Conservation (phyloP, 1,140 invertebrate species). For the Musca domestica region DNA sequence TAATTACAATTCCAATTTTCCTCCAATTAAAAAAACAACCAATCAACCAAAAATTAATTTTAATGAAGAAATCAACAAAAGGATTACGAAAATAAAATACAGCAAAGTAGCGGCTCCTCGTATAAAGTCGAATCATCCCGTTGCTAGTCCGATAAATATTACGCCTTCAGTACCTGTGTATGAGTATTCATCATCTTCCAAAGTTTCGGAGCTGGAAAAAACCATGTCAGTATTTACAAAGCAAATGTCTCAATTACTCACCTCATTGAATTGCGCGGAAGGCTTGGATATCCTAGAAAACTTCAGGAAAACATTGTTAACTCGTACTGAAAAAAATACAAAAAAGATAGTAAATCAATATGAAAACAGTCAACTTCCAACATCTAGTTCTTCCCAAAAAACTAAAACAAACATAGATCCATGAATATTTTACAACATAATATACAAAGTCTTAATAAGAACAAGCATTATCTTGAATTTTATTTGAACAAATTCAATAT, state of each 20-base stretch:
- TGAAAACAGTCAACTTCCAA: too few relatives aligned
- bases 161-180: background rate
- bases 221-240: background rate
- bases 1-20: background rate
- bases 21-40: background rate
- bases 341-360: too few relatives aligned
- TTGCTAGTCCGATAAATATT: background rate
- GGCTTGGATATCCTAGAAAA: background rate
- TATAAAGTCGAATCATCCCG: background rate
- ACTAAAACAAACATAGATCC: too few relatives aligned
- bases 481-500: background rate
- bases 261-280: background rate
- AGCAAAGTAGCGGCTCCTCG: background rate
- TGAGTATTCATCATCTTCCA: too few relatives aligned
- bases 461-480: background rate
- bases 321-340: too few relatives aligned
- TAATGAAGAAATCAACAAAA: background rate
- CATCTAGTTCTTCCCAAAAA: too few relatives aligned
- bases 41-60: background rate
- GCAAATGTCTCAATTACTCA: background rate
- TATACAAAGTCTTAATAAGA: background rate
- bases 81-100: background rate
- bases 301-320: too few relatives aligned
- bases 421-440: background rate
- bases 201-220: background rate